Evolutionary conservation across 2,797 vertebrate genomes (phyloP), one percentile per base, ranked within the genome.

Genomic region (Gobio occitaniae): DNA sequence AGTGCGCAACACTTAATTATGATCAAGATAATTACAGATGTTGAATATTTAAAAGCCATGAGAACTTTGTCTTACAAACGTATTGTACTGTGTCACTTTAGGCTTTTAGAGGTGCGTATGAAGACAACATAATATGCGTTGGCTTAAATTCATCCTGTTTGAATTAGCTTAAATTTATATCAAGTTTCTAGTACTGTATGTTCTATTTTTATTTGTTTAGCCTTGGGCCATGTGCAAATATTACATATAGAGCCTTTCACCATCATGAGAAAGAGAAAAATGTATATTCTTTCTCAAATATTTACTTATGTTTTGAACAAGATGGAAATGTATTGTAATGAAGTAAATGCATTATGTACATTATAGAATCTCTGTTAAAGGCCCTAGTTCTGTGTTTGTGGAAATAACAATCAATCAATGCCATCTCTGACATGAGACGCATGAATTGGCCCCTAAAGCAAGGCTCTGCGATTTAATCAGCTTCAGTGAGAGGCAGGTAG

Each of bases 11-110:
- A 90, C 87, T 90, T 91, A 87, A 91, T 92, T 90, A 91, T 89
- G 90, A 91, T 93, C 86, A 88, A 87, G 88, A 90, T 92, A 84
- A 92, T 93, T 88, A 89, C 86, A 90, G 86, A 89, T 81, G 82
- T 65, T 91, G 89, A 92, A 93, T 91, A 93, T 94, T 89, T 90
- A 91, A 92, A 70, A 91, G 81, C 63, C 52, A 79, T 80, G 86
- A 84, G 65, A 91, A 72, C 63, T 78, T 82, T 77, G 47, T 81
- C 52, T 68, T 63, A 36, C 41, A 61, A 61, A 84, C 66, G 12
- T 76, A 74, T 83, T 83, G 70, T 48, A 36, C 6, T 17, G 38
- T 68, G 47, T 29, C 47, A 66, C 47, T 65, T 59, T 52, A 71
- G 66, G 63, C n/a, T 54, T 59, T 74, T 52, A 47, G 56, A 74